Evolutionary conservation across 2,797 vertebrate genomes (phyloP).

Genomic region (Astyanax mexicanus): DNA sequence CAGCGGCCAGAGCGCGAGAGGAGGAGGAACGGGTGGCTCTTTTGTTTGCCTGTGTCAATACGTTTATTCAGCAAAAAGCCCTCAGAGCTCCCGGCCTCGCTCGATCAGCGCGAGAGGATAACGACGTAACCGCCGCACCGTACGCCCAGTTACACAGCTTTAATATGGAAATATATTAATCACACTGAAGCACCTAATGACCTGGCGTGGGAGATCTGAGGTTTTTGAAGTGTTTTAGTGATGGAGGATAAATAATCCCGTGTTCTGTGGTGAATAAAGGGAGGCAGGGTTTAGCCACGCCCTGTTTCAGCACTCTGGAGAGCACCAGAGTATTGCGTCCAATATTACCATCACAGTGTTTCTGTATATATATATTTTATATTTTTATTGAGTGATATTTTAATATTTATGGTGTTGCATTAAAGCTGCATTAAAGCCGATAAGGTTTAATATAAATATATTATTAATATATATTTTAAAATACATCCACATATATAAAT

Average conservation of each 20-base stretch:
- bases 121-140: too few species aligned
- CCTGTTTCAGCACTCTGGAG: conserved; percentile 85
- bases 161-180: conserved; percentile 9
- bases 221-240: not conserved
- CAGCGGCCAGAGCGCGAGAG: conserved; percentile 78
- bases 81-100: conserved; percentile 70
- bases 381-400: too few species aligned
- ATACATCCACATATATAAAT: too few species aligned
- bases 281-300: conserved; percentile 67
- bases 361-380: too few species aligned
- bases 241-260: not conserved
- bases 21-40: conserved; percentile 88
- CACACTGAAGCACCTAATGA: conserved; percentile 20
- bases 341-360: too few species aligned
- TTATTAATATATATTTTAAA: too few species aligned
- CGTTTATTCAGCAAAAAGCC: conserved; percentile 87
- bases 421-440: too few species aligned
- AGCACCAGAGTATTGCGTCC: conserved; percentile 71
- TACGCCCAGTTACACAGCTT: not conserved
- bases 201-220: not conserved
- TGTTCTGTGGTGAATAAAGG: not conserved
- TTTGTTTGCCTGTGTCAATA: conserved; percentile 86
- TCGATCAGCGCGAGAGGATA: conserved; percentile 56
- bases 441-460: too few species aligned
- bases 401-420: not conserved